Base-by-base conservation (phyloP, 1,140 invertebrate genomes). In the Drosophila seguyi region DNA sequence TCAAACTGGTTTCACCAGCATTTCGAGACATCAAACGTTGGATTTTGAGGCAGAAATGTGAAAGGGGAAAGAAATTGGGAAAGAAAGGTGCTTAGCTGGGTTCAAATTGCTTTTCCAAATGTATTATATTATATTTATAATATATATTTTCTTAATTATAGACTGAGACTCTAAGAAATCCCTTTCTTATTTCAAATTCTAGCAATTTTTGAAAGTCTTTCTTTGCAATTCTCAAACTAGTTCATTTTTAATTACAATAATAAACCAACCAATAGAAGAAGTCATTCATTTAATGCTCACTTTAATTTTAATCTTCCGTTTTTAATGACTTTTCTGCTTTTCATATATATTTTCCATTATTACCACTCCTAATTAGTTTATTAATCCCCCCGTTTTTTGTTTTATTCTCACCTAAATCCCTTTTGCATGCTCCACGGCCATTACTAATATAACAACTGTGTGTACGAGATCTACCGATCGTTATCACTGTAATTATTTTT, bases 401-500 rank as follows among this genome's bases (percentile, higher is more conserved):
- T 22, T n/a, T 47, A 55, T 72, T 58, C 52, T 58, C 68, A 69
- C 50, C 65, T 38, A 48, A 72, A 48, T 69, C 62, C 20, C 34
- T n/a, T 14, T 61, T 77, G 81, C 81, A 84, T 84, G 81, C 47
- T 69, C 16, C 29, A 31, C 16, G 78, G 63, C 63, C 73, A 86
- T 85, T 78, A 71, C 53, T 41, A 22, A n/a, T n/a, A n/a, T 36
- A 50, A 48, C 50, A 63, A 44, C 56, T 66, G 14, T 6, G 48
- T 27, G 29, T 68, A 53, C n/a, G 61, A 59, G 61, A 59, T 63
- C 68, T 83, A 50, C n/a, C 47, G 82, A 75, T 85, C 67, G 72
- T 86, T 85, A 85, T 85, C 81, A 72, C 48, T 59, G 61, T 77
- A 86, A 85, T 85, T 86, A 85, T 75, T 55, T 42, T 41, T 39